These are phyloP conservation scores for Eristalinus sepulchralis DNA, from an alignment of 2,888 invertebrate genomes.

Conservation along the genomic window DNA sequence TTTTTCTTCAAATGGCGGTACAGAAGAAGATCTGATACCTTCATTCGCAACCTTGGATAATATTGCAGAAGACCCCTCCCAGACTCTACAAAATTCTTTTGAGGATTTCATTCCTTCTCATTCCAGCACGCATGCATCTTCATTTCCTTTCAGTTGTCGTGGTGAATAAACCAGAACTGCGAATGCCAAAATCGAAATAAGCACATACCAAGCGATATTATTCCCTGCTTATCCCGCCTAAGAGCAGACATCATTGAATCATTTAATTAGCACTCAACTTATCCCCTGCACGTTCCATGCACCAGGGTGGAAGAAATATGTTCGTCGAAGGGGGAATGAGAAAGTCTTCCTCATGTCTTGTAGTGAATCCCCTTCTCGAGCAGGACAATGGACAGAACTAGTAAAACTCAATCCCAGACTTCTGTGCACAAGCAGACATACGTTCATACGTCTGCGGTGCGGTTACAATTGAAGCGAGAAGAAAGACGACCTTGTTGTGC, in stretches of 20 bases:
- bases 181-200: not conserved
- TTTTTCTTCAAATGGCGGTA: too few species aligned
- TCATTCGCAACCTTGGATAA: too few species aligned
- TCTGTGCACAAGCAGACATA: slow-evolving; percentile 4
- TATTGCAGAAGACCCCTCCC: too few species aligned
- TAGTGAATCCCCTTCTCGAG: not conserved
- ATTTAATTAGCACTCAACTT: slow-evolving; percentile 80
- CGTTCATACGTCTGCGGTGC: not conserved
- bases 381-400: slow-evolving; percentile 26
- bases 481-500: not conserved
- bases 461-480: not conserved
- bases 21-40: too few species aligned
- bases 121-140: too few species aligned
- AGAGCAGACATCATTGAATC: slow-evolving; percentile 78
- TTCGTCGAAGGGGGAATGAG: slow-evolving; percentile 5
- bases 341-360: not conserved
- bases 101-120: too few species aligned
- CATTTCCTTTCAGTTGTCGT: not conserved
- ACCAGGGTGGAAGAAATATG: not conserved
- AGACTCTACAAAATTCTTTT: too few species aligned
- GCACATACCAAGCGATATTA: not conserved
- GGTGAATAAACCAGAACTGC: not conserved
- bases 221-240: not conserved
- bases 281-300: slow-evolving; percentile 12
- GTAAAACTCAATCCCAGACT: slow-evolving; percentile 45